A percentile compares a stretch with the other conserved stretches of the same genome.
phyloP scores from a whole-genome alignment of 1,140 invertebrate species.

The Saccostrea cuccullata region DNA sequence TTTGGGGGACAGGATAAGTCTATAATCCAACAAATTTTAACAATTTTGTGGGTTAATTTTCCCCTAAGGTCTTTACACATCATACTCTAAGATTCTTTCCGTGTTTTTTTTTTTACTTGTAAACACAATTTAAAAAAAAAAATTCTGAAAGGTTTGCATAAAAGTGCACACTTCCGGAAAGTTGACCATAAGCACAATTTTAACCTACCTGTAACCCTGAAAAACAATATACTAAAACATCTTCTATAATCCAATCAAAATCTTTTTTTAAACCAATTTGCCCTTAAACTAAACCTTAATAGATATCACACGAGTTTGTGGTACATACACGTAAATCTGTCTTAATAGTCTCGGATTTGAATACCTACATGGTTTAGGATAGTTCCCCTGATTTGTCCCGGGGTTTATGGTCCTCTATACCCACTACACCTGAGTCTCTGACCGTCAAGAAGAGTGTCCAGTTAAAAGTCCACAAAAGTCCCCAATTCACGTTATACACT shows the following conservation, averaged over 20 bases:
- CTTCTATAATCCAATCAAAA: background rate
- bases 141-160: too few relatives aligned
- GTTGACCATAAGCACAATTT: background rate
- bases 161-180: background rate
- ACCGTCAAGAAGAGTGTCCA: background rate
- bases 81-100: too few relatives aligned
- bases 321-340: too few relatives aligned
- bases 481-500: background rate
- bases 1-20: too few relatives aligned
- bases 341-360: background rate
- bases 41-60: too few relatives aligned
- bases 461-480: background rate
- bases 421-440: background rate
- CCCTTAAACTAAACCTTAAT: background rate
- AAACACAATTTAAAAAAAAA: too few relatives aligned
- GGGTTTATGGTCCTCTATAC: background rate
- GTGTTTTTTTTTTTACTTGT: too few relatives aligned
- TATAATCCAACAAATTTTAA: too few relatives aligned
- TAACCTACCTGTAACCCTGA: background rate
- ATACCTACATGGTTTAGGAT: background rate
- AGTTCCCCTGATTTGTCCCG: background rate
- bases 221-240: background rate
- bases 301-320: background rate
- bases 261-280: background rate
- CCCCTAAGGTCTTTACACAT: too few relatives aligned